Evolutionary conservation across 2,797 vertebrate genomes (phyloP).

Genomic region (Zalophus californianus): DNA sequence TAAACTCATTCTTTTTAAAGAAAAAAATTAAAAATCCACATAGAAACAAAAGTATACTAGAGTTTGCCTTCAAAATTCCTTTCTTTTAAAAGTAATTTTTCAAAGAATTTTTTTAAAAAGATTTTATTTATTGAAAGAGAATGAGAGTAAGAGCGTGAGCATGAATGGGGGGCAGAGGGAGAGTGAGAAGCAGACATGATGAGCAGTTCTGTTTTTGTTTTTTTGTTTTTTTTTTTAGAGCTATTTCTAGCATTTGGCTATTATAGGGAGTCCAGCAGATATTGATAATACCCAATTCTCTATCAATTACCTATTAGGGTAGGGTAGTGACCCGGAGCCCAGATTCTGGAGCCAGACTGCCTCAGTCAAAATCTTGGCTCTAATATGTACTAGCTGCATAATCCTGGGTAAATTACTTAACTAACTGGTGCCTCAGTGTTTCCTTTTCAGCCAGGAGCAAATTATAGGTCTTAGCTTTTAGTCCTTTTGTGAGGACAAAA

Average conservation of each 20-base stretch:
- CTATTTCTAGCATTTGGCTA: neutral
- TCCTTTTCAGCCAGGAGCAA: neutral
- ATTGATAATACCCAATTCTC: neutral
- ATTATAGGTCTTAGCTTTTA: neutral
- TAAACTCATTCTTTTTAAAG: neutral
- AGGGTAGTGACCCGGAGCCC: neutral
- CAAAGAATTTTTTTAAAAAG: neutral
- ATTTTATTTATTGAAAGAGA: neutral
- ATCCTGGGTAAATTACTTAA: neutral
- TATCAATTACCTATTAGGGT: neutral
- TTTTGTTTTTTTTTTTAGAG: neutral
- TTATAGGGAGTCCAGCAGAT: neutral
- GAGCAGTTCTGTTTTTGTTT: neutral
- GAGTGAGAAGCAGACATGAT: neutral
- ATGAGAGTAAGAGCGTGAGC: neutral
- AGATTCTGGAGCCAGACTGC: neutral
- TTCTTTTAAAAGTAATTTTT: constrained; percentile 22
- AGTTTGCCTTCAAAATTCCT: constrained; percentile 7
- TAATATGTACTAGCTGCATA: neutral
- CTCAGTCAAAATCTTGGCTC: neutral
- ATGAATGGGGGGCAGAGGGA: neutral
- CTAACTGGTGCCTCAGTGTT: neutral
- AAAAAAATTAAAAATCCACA: neutral
- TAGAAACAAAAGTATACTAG: neutral
- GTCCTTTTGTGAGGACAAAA: neutral